Evolutionary conservation across 2,888 invertebrate genomes (phyloP).

Genomic region (Odiellus spinosus): DNA sequence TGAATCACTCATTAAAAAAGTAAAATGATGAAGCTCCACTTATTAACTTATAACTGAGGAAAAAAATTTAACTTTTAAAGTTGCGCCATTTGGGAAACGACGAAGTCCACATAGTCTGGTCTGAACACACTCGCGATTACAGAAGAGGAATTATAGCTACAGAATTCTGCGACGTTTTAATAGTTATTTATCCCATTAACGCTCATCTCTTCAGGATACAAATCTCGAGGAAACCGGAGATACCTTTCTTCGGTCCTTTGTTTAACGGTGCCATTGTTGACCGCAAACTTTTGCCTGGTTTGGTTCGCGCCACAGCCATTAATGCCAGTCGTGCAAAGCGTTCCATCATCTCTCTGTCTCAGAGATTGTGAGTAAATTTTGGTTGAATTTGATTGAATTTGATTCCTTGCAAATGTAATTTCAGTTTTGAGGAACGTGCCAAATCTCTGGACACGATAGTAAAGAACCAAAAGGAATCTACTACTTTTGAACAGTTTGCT

Average conservation of each 20-base stretch:
- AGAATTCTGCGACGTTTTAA: constrained; percentile 96
- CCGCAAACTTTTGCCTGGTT: constrained; percentile 53
- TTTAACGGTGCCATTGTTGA: constrained; percentile 79
- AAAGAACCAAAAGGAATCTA: constrained; percentile 62
- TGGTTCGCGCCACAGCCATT: constrained; percentile 76
- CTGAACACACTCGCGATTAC: constrained; percentile 89
- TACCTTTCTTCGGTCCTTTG: constrained; percentile 86
- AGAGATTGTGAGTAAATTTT: constrained; percentile 50
- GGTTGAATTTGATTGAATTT: neutral
- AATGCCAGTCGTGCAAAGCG: constrained; percentile 83
- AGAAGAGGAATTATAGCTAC: constrained; percentile 92
- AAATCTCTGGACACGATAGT: constrained; percentile 70
- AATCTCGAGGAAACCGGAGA: constrained; percentile 69
- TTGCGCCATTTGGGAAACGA: constrained; percentile 93
- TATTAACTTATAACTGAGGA: neutral
- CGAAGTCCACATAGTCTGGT: constrained; percentile 98
- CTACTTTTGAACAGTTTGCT: constrained; percentile 75
- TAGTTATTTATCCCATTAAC: constrained; percentile 78
- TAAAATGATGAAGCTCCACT: constrained; percentile 25
- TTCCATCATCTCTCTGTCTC: constrained; percentile 71
- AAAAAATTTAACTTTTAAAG: constrained; percentile 33
- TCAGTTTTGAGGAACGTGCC: constrained; percentile 77
- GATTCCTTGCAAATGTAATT: too few species aligned
- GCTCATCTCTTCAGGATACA: constrained; percentile 74
- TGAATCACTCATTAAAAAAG: constrained; percentile 72